These are phyloP conservation scores for Bruchidius siliquastri DNA, from an alignment of 2,888 invertebrate genomes.

Conservation along the genomic window DNA sequence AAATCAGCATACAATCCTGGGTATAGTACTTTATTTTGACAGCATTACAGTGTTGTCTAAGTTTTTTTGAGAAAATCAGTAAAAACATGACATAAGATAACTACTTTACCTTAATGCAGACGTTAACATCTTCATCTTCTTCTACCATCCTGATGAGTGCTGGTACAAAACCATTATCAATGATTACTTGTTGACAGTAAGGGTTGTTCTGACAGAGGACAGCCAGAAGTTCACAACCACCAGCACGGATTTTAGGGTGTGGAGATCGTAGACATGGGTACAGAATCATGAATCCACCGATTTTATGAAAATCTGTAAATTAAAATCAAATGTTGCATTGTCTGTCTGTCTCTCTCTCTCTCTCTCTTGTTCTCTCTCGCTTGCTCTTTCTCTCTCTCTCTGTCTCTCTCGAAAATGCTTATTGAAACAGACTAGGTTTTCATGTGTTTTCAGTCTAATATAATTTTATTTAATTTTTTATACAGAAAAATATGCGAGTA, in stretches of 20 bases:
- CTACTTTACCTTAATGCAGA: conserved; percentile 55
- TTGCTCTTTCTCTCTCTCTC: no score
- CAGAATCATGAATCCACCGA: conserved; percentile 76
- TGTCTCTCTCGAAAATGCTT: no score
- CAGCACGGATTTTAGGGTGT: conserved; percentile 58
- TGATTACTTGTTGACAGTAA: conserved; percentile 68
- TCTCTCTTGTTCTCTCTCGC: no score
- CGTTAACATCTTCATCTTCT: conserved; percentile 53
- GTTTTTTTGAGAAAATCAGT: no score
- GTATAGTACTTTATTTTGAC: no score
- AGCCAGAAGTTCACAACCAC: conserved; percentile 66
- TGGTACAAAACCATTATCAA: conserved; percentile 62
- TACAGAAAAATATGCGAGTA: no score
- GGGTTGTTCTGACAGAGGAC: conserved; percentile 83
- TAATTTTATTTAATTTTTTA: no score
- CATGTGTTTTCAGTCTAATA: no score
- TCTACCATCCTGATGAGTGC: conserved; percentile 58
- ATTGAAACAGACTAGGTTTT: no score
- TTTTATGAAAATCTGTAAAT: conserved; percentile 70
- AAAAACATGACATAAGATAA: neutral
- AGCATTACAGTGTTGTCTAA: no score
- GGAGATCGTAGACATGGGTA: conserved; percentile 60
- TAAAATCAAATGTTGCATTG: conserved; percentile 3
- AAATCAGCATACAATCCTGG: no score
- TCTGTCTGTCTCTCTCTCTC: no score